phyloP scores from a whole-genome alignment of 2,113 vertebrate species.

The Chionomys nivalis region DNA sequence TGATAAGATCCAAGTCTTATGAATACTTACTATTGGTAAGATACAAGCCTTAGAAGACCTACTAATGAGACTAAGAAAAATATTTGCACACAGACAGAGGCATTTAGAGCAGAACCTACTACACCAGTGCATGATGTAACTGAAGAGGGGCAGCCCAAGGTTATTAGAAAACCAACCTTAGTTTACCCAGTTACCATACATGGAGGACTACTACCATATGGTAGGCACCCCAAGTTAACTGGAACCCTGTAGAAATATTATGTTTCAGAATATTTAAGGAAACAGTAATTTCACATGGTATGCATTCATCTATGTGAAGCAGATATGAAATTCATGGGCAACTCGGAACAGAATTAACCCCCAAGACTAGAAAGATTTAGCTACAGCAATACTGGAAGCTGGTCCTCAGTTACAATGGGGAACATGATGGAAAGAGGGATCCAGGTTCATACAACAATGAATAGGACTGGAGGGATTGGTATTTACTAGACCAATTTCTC shows the following conservation, averaged over 20 bases:
- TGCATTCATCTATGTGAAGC: neutral
- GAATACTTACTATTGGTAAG: neutral
- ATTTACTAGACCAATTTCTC: neutral
- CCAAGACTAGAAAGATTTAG: neutral
- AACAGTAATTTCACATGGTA: neutral
- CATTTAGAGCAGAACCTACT: neutral
- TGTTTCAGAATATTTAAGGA: neutral
- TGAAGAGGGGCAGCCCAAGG: neutral
- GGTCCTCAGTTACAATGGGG: neutral
- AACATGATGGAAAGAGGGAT: neutral
- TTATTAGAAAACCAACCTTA: neutral
- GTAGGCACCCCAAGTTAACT: neutral
- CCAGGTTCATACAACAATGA: neutral
- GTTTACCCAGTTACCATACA: neutral
- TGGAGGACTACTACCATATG: neutral
- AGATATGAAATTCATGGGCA: neutral
- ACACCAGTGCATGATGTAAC: neutral
- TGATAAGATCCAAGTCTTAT: neutral
- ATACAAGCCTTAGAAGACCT: neutral
- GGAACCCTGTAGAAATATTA: neutral
- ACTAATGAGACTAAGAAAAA: neutral
- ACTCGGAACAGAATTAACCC: neutral
- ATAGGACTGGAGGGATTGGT: neutral
- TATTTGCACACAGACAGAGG: neutral
- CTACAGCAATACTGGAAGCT: neutral